Conservation (phyloP, 2,797 vertebrate genomes). For the Mormyrops boulengeri region DNA sequence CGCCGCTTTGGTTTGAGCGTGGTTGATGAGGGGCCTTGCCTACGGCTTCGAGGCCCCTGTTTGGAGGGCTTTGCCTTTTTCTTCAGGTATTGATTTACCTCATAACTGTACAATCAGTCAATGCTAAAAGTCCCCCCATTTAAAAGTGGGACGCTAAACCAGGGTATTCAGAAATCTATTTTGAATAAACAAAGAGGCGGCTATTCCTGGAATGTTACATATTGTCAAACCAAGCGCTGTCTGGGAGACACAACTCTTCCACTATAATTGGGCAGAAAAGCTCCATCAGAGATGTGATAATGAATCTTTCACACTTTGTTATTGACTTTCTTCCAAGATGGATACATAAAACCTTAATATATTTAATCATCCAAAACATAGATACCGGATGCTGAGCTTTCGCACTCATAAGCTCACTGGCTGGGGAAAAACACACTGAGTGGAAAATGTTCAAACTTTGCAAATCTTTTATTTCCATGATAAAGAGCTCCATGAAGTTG, state of each 20-base stretch:
- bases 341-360: neutral
- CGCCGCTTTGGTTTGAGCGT: neutral
- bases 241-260: neutral
- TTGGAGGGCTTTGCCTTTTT: neutral
- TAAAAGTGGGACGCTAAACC: constrained; percentile 55
- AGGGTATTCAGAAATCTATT: constrained; percentile 58
- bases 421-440: neutral
- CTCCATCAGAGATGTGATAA: constrained; percentile 1
- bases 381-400: constrained; percentile 6
- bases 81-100: constrained; percentile 58
- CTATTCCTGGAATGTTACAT: neutral
- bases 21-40: neutral
- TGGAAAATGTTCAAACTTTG: constrained; percentile 37
- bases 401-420: neutral
- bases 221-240: neutral
- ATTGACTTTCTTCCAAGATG: constrained; percentile 11
- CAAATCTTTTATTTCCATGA: constrained; percentile 54
- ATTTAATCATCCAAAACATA: constrained; percentile 14
- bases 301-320: constrained; percentile 15
- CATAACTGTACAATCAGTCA: constrained; percentile 64
- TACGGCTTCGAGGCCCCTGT: neutral
- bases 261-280: neutral
- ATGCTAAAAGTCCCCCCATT: constrained; percentile 63
- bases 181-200: constrained; percentile 14
- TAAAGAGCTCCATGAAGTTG: constrained; percentile 49